A percentile compares a stretch with the other conserved stretches of the same genome.
phyloP scores from a whole-genome alignment of 2,888 invertebrate genomes.

The Nowickia ferox region DNA sequence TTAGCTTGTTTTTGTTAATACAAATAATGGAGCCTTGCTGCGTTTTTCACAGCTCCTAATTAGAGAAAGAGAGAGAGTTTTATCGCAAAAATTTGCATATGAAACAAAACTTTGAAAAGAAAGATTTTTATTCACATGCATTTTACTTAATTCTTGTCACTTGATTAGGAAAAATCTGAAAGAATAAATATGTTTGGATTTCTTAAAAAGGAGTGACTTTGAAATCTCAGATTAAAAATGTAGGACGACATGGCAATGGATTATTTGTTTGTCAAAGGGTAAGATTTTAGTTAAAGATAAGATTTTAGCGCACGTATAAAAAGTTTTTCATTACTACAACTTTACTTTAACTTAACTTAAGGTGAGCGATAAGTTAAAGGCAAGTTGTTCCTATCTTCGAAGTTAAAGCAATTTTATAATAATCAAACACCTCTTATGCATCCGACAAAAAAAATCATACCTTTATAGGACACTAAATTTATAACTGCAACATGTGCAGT shows the following conservation, averaged over 20 bases:
- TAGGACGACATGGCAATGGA: neutral
- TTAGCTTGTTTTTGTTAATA: slow-evolving; percentile 60
- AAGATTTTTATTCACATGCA: slow-evolving; percentile 7
- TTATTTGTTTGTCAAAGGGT: too few relatives aligned
- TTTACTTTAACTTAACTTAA: too few relatives aligned
- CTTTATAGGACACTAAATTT: too few relatives aligned
- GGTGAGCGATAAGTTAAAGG: too few relatives aligned
- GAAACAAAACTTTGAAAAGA: neutral
- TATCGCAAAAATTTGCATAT: slow-evolving; percentile 65
- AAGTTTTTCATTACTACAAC: too few relatives aligned
- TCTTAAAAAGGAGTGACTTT: neutral
- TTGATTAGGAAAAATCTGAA: slow-evolving; percentile 8
- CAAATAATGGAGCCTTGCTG: slow-evolving; percentile 62
- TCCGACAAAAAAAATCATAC: too few relatives aligned
- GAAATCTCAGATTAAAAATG: neutral
- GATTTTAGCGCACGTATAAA: too few relatives aligned
- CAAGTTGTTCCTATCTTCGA: too few relatives aligned
- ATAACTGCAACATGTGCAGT: too few relatives aligned
- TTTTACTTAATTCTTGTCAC: slow-evolving; percentile 43
- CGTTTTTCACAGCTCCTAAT: slow-evolving; percentile 71
- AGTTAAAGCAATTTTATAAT: too few relatives aligned
- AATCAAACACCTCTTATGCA: too few relatives aligned
- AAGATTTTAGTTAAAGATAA: too few relatives aligned
- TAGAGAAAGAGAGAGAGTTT: slow-evolving; percentile 36
- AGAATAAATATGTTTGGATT: neutral